These are phyloP conservation scores for Misgurnus mizolepis DNA, from an alignment of 2,113 vertebrate genomes.

Conservation along the genomic window DNA sequence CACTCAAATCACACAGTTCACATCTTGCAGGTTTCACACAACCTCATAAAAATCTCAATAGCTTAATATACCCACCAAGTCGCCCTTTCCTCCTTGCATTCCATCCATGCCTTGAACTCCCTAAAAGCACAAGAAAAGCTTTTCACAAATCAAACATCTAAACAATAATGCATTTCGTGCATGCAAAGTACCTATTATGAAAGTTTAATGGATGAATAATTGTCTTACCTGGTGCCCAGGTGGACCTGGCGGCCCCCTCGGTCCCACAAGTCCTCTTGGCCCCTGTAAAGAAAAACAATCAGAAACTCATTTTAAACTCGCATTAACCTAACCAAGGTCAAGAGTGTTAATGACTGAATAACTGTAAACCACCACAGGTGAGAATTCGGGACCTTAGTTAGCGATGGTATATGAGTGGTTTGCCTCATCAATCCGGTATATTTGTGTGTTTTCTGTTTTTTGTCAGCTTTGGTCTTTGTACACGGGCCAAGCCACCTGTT, in stretches of 20 bases:
- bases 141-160: neutral
- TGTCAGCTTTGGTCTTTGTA: slow-evolving; percentile 73
- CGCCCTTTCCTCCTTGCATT: slow-evolving; percentile 83
- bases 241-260: slow-evolving; percentile 79
- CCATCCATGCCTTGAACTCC: slow-evolving; percentile 83
- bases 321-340: slow-evolving; percentile 52
- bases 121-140: slow-evolving; percentile 62
- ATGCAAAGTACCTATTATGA: neutral
- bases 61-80: slow-evolving; percentile 74
- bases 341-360: neutral
- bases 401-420: slow-evolving; percentile 22
- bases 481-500: slow-evolving; percentile 80
- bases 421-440: neutral
- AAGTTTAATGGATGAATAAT: neutral
- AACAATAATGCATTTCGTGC: neutral
- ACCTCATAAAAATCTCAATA: no score
- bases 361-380: neutral
- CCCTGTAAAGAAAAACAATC: slow-evolving; percentile 74
- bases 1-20: no score
- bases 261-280: slow-evolving; percentile 80
- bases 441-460: slow-evolving; percentile 59
- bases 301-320: slow-evolving; percentile 34
- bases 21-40: no score
- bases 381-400: neutral
- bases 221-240: slow-evolving; percentile 79